Evolutionary conservation across 2,888 invertebrate species (phyloP).

Genomic region (Eupeodes latifasciatus): DNA sequence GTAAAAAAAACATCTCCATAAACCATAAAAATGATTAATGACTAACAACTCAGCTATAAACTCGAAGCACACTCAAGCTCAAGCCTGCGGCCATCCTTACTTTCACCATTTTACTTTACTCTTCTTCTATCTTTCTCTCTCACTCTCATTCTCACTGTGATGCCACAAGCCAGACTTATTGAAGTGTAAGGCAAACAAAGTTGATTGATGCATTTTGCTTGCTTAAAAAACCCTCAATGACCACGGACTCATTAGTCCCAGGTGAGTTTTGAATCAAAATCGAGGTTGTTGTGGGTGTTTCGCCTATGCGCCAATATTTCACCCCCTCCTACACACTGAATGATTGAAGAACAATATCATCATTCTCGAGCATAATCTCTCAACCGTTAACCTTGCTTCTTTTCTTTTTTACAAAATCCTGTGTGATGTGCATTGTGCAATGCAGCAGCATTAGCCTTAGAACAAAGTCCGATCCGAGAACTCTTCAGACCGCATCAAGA

Average conservation of each 20-base stretch:
- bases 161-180: conserved; percentile 50
- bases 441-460: conserved; percentile 1
- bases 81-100: conserved; percentile 6
- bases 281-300: background rate
- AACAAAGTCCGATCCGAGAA: background rate
- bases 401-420: conserved; percentile 18
- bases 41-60: background rate
- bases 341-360: conserved; percentile 49
- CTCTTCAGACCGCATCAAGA: conserved; percentile 9
- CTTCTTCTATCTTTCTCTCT: background rate
- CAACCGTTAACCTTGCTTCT: conserved; percentile 33
- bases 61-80: conserved; percentile 27
- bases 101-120: background rate
- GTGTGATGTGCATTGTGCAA: conserved; percentile 9
- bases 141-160: background rate
- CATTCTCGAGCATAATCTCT: conserved; percentile 32
- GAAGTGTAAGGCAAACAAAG: conserved; percentile 65
- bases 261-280: conserved; percentile 30
- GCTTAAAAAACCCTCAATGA: conserved; percentile 57
- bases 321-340: background rate
- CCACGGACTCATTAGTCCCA: conserved; percentile 64
- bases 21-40: conserved; percentile 65
- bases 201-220: conserved; percentile 69
- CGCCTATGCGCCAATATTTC: conserved; percentile 20
- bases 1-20: conserved; percentile 30